phyloP scores from a whole-genome alignment of 2,888 invertebrate species.

The Monoplex corrugatus region DNA sequence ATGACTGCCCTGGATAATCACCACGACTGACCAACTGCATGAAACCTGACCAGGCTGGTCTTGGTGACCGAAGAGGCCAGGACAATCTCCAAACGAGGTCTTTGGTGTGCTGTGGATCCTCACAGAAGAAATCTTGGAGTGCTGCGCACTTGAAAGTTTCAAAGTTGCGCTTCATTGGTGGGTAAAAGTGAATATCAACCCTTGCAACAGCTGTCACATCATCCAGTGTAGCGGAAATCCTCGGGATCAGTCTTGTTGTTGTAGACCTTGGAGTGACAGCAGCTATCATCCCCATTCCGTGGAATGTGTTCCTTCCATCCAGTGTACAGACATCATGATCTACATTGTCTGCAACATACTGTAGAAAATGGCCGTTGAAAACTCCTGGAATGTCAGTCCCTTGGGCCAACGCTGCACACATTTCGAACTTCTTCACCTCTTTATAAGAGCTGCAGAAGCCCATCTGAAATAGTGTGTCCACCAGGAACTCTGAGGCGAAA shows the following conservation, averaged over 20 bases:
- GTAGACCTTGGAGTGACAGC: neutral
- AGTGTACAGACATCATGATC: slow-evolving; percentile 62
- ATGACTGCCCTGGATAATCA: too few relatives aligned
- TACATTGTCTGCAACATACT: slow-evolving; percentile 69
- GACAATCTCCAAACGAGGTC: neutral
- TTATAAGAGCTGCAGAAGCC: slow-evolving; percentile 63
- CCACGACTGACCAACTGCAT: too few relatives aligned
- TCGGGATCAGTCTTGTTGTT: neutral
- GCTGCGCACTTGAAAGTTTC: neutral
- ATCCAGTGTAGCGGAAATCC: neutral
- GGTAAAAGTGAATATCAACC: neutral
- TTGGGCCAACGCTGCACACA: slow-evolving; percentile 46
- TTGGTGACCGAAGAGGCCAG: neutral
- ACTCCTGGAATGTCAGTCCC: slow-evolving; percentile 44
- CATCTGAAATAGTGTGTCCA: slow-evolving; percentile 62
- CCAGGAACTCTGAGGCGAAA: slow-evolving; percentile 64
- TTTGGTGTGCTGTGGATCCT: neutral
- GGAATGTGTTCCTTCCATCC: slow-evolving; percentile 56
- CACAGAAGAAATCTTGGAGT: neutral
- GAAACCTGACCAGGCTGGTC: too few relatives aligned
- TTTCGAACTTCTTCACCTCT: slow-evolving; percentile 58
- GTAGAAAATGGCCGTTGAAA: slow-evolving; percentile 55
- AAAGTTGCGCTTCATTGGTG: too few relatives aligned
- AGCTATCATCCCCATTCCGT: too few relatives aligned
- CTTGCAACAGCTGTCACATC: neutral